Base-by-base conservation (phyloP, 1,140 invertebrate genomes). In the Drosophila suzukii region DNA sequence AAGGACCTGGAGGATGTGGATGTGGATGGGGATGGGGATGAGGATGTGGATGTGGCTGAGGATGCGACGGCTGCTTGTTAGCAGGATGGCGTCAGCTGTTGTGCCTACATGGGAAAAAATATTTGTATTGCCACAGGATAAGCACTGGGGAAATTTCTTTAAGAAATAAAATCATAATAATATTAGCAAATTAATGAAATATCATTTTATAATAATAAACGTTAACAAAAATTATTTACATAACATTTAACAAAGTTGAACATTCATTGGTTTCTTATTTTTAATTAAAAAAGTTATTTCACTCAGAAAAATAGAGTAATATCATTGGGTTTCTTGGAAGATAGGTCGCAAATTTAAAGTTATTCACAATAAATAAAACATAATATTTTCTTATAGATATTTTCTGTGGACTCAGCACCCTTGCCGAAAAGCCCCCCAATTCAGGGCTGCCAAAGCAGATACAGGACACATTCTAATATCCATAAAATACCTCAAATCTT, bases 401-500 rank as follows among this genome's bases (percentile, higher is more conserved):
- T 34, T 34, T 0, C 10, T 20, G 55, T 60, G 55, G 6, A 43
- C 15, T 3, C 6, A 32, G 17, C 13, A 65, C 43, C 32, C 49
- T 17, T 17, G 5, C 10, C 30, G 11, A 46, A 44, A 56, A 43
- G 10, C 20, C 27, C 36, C 36, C 36, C 17, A 50, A 30, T 34
- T 38, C 44, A 13, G 32, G 47, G 34, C 34, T 49, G 54, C 15
- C 27, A 20, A 55, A 61, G 43, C 57, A 58, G 49, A 81, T 67
- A 61, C 61, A 56, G 44, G 57, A 61, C 60, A 55, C 56, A 56
- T 59, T 44, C 60, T 61, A 82, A 82, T 78, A 78, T 75, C 77
- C 80, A 82, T 82, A 71, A 80, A 80, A 80, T 81, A 77, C 77
- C 62, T 78, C 59, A 78, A 85, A 85, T 78, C 74, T 63, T 24